phyloP scores from a whole-genome alignment of 1,140 invertebrate genomes.

The Temnothorax longispinosus region DNA sequence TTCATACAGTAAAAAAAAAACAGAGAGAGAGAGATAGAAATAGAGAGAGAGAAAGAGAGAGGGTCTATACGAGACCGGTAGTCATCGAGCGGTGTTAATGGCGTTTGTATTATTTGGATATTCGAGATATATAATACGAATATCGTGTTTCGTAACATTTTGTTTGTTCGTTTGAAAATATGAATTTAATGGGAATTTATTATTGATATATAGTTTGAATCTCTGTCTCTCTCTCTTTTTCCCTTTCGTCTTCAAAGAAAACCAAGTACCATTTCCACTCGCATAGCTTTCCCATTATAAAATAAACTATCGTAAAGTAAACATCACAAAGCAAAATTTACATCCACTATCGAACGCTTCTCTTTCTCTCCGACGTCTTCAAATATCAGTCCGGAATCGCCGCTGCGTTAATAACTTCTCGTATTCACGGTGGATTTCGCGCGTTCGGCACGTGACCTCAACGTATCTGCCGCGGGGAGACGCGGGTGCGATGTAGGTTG shows the following conservation, averaged over 20 bases:
- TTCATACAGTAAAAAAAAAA: neutral
- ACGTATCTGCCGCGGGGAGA: neutral
- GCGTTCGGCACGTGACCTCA: no score
- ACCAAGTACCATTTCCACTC: neutral
- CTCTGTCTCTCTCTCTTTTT: neutral
- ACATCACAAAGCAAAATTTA: neutral
- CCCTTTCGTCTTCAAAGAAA: neutral
- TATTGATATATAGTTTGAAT: neutral
- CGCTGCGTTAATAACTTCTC: neutral
- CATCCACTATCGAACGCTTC: neutral
- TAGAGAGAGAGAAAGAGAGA: neutral
- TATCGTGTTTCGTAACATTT: conserved; percentile 14
- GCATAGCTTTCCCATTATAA: neutral
- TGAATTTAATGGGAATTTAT: neutral
- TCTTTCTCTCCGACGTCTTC: neutral
- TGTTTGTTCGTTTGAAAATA: neutral
- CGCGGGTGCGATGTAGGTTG: conserved; percentile 25
- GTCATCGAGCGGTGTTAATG: neutral
- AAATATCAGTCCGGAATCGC: neutral
- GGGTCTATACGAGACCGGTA: neutral
- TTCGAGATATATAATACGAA: conserved; percentile 5
- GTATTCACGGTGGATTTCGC: neutral
- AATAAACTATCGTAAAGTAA: neutral
- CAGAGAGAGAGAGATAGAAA: neutral
- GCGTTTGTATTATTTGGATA: conserved; percentile 14